Evolutionary conservation across 2,797 vertebrate genomes (phyloP).

Genomic region (Anolis apletophallus): DNA sequence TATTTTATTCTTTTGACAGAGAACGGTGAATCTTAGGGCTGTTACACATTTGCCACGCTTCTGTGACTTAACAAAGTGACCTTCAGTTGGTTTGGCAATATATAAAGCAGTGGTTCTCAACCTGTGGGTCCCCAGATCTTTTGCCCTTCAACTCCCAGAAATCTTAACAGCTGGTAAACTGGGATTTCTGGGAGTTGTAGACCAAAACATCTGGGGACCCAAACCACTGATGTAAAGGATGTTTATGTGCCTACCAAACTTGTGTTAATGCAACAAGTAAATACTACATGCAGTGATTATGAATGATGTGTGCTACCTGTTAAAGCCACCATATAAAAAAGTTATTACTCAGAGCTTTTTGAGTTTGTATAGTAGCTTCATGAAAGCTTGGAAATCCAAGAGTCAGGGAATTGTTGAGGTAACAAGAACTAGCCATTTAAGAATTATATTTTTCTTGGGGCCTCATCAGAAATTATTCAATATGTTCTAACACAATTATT

Average conservation of each 20-base stretch:
- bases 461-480: too few species aligned
- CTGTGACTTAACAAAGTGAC: not conserved
- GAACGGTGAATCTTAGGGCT: not conserved
- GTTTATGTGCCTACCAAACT: not conserved
- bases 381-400: not conserved
- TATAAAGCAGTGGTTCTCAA: too few species aligned
- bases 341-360: not conserved
- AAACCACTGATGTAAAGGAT: not conserved
- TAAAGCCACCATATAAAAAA: not conserved
- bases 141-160: too few species aligned
- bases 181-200: too few species aligned
- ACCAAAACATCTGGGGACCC: too few species aligned
- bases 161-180: too few species aligned
- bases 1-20: constrained; percentile 12
- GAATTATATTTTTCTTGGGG: not conserved
- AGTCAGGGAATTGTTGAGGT: not conserved
- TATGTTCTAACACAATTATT: too few species aligned
- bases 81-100: too few species aligned
- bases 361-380: not conserved
- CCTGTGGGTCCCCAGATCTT: too few species aligned
- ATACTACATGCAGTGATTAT: not conserved
- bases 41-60: not conserved
- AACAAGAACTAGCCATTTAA: not conserved
- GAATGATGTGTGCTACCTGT: not conserved
- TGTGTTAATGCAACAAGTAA: not conserved